A percentile compares a stretch with the other conserved stretches of the same genome.
Conservation (phyloP, 2,888 invertebrate genomes). For the Troides aeacus region DNA sequence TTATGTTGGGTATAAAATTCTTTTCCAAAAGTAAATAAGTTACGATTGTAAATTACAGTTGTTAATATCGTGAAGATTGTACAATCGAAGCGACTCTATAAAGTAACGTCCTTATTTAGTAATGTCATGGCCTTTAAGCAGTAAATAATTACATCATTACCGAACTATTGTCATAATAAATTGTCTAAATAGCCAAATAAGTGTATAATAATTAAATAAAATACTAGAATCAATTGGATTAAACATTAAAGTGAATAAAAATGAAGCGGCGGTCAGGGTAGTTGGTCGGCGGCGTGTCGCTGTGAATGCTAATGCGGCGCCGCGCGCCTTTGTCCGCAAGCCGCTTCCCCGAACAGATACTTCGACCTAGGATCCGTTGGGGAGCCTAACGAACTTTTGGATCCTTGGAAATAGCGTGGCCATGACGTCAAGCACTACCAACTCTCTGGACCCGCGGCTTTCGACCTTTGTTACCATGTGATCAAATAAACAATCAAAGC, state of each 20-base stretch:
- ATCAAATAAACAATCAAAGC: not conserved
- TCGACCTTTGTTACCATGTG: conserved; percentile 6
- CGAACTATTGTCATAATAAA: not conserved
- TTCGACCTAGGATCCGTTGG: conserved; percentile 39
- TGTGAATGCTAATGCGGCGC: conserved; percentile 37
- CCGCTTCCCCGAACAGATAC: conserved; percentile 41
- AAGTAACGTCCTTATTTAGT: too few species aligned
- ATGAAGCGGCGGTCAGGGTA: conserved; percentile 11
- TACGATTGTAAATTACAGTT: too few species aligned
- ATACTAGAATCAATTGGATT: conserved; percentile 11
- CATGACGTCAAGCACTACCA: conserved; percentile 14
- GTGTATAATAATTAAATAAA: not conserved
- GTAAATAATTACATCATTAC: not conserved
- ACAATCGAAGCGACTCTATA: not conserved
- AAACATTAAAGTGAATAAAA: conserved; percentile 20
- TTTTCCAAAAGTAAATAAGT: too few species aligned
- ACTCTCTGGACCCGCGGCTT: not conserved
- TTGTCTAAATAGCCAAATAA: not conserved
- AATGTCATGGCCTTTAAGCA: too few species aligned
- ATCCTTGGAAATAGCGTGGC: conserved; percentile 18
- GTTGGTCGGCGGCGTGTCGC: conserved; percentile 20
- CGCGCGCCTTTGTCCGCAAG: conserved; percentile 40
- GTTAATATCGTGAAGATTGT: too few species aligned
- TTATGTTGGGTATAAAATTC: too few species aligned
- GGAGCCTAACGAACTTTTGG: conserved; percentile 32